Evolutionary conservation across 2,113 vertebrate genomes (phyloP).

Genomic region (Ctenomys sociabilis): DNA sequence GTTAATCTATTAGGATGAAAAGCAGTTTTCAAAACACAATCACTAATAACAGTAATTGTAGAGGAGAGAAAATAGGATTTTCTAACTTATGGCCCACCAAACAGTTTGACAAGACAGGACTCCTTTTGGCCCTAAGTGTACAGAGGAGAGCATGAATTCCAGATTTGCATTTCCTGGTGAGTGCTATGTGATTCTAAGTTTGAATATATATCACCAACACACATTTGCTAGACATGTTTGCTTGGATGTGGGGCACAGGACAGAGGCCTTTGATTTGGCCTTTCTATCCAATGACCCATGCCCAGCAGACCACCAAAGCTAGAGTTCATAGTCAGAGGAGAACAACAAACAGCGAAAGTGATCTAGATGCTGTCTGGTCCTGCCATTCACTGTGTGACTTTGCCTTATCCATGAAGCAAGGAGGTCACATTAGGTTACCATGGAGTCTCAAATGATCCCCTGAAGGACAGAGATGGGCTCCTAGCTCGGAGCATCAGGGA

Average conservation of each 20-base stretch:
- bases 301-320: neutral
- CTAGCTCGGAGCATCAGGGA: neutral
- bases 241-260: neutral
- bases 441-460: neutral
- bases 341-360: neutral
- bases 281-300: neutral
- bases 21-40: neutral
- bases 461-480: neutral
- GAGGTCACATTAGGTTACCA: neutral
- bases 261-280: neutral
- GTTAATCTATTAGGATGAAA: conserved; percentile 39
- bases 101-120: neutral
- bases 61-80: neutral
- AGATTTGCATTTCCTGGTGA: neutral
- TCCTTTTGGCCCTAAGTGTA: conserved; percentile 14
- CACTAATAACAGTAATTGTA: neutral
- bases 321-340: neutral
- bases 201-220: neutral
- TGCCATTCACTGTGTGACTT: neutral
- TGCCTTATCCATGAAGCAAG: neutral
- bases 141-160: neutral
- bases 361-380: neutral
- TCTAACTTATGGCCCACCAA: neutral
- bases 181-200: neutral
- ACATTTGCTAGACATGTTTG: neutral